Evolutionary conservation across 2,113 vertebrate genomes (phyloP), one percentile per base, ranked within the genome.

Genomic region (Saccopteryx leptura): DNA sequence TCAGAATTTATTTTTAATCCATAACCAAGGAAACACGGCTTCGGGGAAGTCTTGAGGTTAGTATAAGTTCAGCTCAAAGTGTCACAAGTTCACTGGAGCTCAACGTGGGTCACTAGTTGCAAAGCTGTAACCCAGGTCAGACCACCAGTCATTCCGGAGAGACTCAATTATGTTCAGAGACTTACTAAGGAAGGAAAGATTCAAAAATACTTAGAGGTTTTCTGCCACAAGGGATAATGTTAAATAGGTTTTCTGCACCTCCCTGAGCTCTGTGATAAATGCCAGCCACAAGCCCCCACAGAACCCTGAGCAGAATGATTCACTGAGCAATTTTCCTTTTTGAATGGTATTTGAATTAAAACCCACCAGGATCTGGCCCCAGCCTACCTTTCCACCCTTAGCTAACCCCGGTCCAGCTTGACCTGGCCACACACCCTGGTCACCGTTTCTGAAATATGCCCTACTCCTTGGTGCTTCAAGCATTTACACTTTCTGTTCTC

Each of bases 1-100:
- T 91, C 83, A 74, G 23, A 81, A 19, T 63, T 63, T 89, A 69
- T 83, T 91, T 94, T 93, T 82, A 94, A 95, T 91, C 60, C 83
- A 72, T 83, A 76, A 69, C 74, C 61, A 39, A 81, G 72, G 19
- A 90, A 87, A 21, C 60, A 76, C 24, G 0, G 1, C 52, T 84
- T 89, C 2, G 1, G 60, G 76, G 89, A 83, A 91, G 66, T 81
- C 86, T 68, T 65, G 79, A 86, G 83, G 68, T 87, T 58, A 56
- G 24, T 12, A 1, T 56, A 17, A 86, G 31, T 24, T 54, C 63
- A 5, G 4, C 13, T 78, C 61, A 3, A 3, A 18, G 5, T 1
- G 68, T 33, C 18, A 13, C 8, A 13, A 18, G 71, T 9, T 71
- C 52, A 0, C 2, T 5, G 2, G 66, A 7, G 39, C n/a, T 31